Evolutionary conservation across 1,140 invertebrate species (phyloP).

Genomic region (Chrysoperla carnea): DNA sequence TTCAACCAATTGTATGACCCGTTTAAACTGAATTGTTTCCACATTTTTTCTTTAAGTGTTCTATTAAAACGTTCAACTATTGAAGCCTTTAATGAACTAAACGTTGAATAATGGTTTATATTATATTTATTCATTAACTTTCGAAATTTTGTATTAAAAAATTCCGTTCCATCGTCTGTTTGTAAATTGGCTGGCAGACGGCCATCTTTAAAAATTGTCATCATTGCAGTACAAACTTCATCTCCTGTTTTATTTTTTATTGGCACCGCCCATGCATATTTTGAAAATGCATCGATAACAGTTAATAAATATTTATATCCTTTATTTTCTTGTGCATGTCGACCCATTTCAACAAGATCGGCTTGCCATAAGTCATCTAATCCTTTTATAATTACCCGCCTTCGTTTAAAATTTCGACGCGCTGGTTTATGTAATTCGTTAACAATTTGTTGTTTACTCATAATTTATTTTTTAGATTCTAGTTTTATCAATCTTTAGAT

Average conservation of each 20-base stretch:
- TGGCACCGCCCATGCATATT: conserved; percentile 23
- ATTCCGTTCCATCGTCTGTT: conserved; percentile 19
- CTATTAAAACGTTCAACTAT: conserved; percentile 23
- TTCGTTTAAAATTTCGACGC: conserved; percentile 15
- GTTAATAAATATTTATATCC: conserved; percentile 23
- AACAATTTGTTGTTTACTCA: conserved; percentile 10
- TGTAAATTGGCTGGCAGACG: conserved; percentile 9
- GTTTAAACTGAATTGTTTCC: conserved; percentile 16
- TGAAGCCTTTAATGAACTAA: conserved; percentile 18
- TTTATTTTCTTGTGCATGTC: conserved; percentile 17
- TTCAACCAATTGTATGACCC: conserved; percentile 17
- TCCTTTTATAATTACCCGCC: conserved; percentile 15
- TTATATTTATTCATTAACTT: conserved; percentile 13
- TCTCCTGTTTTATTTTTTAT: conserved; percentile 23
- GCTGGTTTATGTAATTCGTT: conserved; percentile 16
- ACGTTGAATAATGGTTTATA: conserved; percentile 20
- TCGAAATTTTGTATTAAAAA: conserved; percentile 14
- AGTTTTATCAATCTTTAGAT: too few relatives aligned
- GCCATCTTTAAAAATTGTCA: neutral
- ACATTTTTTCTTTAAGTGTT: conserved; percentile 21
- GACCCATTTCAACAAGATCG: conserved; percentile 21
- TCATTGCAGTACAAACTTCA: conserved; percentile 12
- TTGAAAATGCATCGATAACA: conserved; percentile 26
- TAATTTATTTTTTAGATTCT: too few relatives aligned
- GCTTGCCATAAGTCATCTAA: conserved; percentile 22